Percentiles rank a stretch among this genome's conserved stretches.
phyloP scores from a whole-genome alignment of 2,888 invertebrate species.

The Thysanoteuthis rhombus region DNA sequence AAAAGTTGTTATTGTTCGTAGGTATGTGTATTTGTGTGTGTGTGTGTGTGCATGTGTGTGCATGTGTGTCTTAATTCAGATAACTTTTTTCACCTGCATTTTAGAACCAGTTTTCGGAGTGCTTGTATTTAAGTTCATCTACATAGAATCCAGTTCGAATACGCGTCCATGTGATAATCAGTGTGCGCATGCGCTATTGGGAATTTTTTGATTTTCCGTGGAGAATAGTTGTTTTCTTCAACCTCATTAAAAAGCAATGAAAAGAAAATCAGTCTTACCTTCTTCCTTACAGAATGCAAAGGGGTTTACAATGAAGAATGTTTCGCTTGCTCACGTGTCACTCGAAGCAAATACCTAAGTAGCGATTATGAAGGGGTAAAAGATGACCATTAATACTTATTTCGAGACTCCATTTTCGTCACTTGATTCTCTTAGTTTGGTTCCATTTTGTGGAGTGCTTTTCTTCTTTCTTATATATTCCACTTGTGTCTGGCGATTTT shows the following conservation, averaged over 20 bases:
- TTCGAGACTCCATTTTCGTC: not conserved
- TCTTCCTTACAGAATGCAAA: not conserved
- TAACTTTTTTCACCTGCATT: no score
- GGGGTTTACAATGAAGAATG: not conserved
- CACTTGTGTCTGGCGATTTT: no score
- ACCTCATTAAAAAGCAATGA: not conserved
- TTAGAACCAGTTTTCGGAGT: not conserved
- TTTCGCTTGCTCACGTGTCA: not conserved
- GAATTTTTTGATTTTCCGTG: not conserved
- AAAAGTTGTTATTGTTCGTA: no score
- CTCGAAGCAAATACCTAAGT: not conserved
- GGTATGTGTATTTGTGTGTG: no score
- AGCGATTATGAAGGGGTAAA: not conserved
- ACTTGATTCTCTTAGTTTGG: no score
- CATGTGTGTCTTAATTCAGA: no score
- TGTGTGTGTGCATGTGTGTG: no score
- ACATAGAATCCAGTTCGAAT: not conserved
- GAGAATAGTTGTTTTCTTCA: not conserved
- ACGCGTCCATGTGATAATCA: not conserved
- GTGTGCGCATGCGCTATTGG: not conserved
- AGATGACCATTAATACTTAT: not conserved
- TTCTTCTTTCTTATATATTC: no score
- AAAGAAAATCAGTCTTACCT: not conserved
- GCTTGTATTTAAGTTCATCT: not conserved
- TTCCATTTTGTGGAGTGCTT: no score